phyloP scores from a whole-genome alignment of 2,113 vertebrate species.

The Baryphthengus martii region DNA sequence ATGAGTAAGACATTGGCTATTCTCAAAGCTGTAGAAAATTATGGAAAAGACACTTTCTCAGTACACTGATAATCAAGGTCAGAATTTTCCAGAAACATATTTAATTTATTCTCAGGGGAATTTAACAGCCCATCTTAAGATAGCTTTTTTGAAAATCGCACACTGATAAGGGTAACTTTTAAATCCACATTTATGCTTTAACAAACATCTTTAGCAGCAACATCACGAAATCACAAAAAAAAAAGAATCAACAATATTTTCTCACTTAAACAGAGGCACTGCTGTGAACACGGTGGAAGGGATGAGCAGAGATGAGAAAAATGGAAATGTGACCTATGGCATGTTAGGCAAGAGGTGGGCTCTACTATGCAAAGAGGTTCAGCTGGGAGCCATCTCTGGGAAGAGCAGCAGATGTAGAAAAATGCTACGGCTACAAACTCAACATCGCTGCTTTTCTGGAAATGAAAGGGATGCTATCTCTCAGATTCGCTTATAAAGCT shows the following conservation, averaged over 20 bases:
- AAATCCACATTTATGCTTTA: not conserved
- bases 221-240: not conserved
- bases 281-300: not conserved
- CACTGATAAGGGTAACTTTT: not conserved
- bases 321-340: not conserved
- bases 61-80: not conserved
- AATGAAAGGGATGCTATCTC: not conserved
- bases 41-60: not conserved
- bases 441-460: not conserved
- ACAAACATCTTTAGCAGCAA: not conserved
- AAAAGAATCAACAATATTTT: not conserved
- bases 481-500: not conserved
- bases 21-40: not conserved
- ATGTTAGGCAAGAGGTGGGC: not conserved
- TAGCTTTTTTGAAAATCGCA: not conserved
- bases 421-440: not conserved
- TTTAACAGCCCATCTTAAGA: not conserved
- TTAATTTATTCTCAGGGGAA: slow-evolving; percentile 4
- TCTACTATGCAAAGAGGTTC: not conserved
- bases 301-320: not conserved
- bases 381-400: not conserved
- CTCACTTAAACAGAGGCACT: not conserved
- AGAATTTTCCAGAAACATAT: not conserved
- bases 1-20: not conserved
- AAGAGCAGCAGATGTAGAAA: not conserved